Evolutionary conservation across 1,140 invertebrate genomes (phyloP).

Genomic region (Hylaeus volcanicus): DNA sequence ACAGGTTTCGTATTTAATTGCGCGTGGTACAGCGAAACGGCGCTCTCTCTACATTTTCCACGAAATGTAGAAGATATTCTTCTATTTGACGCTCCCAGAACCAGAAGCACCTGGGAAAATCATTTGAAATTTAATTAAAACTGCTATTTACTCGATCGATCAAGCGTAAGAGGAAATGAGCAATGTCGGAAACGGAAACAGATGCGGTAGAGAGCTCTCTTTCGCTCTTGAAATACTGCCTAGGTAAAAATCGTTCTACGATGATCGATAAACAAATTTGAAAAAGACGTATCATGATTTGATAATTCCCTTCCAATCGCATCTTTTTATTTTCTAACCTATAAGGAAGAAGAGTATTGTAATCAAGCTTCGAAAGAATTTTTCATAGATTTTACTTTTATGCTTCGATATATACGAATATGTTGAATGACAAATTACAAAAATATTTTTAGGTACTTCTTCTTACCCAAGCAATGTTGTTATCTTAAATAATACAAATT

Average conservation of each 20-base stretch:
- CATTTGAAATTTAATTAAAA: constrained; percentile 72
- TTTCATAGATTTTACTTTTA: no score
- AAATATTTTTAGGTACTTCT: no score
- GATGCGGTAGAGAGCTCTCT: constrained; percentile 28
- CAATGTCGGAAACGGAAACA: constrained; percentile 24
- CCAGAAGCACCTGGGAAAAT: constrained; percentile 46
- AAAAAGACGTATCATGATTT: constrained; percentile 58
- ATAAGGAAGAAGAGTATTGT: no score
- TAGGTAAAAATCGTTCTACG: constrained; percentile 63
- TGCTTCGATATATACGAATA: no score
- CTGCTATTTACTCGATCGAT: constrained; percentile 62
- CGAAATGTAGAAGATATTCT: not conserved
- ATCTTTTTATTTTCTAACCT: constrained; percentile 1
- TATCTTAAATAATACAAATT: no score
- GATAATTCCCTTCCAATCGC: not conserved
- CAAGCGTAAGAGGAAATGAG: constrained; percentile 30
- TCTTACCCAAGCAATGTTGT: no score
- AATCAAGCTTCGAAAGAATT: no score
- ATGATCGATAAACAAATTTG: constrained; percentile 65
- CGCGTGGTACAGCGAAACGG: not conserved
- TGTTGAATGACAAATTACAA: no score
- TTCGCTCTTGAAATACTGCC: constrained; percentile 13
- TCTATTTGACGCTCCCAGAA: constrained; percentile 4
- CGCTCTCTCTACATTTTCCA: not conserved
- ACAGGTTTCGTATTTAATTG: not conserved